Evolutionary conservation across 2,888 invertebrate species (phyloP), one percentile per base, ranked within the genome.

Genomic region (Pterostichus niger): DNA sequence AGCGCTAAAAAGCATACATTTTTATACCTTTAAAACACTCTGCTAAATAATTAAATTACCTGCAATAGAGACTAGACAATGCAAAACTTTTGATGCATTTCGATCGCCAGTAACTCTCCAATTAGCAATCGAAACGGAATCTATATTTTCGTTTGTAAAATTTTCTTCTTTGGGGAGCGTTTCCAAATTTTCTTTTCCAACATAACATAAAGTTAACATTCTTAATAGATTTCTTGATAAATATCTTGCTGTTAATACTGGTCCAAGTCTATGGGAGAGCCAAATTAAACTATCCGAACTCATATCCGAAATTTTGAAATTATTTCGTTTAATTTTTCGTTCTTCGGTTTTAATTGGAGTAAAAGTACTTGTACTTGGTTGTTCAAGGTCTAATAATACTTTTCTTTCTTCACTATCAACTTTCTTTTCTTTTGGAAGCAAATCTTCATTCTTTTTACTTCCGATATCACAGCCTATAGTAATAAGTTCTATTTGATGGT

Each of bases 131-230:
- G 93, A 93, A 86, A 93, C 93, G 85, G 91, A 92, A 87, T 93
- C 93, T 84, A 92, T 92, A 68, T 35, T 89, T 7, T 88, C 89
- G 13, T 86, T 73, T 0, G 89, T 89, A 0, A 89, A 88, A 0
- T 35, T 44, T 24, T 92, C 92, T 13, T 86, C 85, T 33, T 85
- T 86, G 0, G 85, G 77, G 84, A 90, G 89, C 0, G 92, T 91
- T 56, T 92, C 89, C 35, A 96, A 90, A 88, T 95, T 96, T 85
- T 96, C 96, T 87, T 93, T 94, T 0, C 96, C 97, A 24, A 97
- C 94, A 88, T 98, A 99, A 89, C 99, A 99, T 2, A 99, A 90
- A 0, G 98, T 96, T 78, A 99, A 90, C 96, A 99, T 98, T 87
- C 98, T 94, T 10, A 99, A 91, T 85, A 99, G 91, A 91, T 98